phyloP scores from a whole-genome alignment of 2,888 invertebrate species.

The Perithous albicinctus region DNA sequence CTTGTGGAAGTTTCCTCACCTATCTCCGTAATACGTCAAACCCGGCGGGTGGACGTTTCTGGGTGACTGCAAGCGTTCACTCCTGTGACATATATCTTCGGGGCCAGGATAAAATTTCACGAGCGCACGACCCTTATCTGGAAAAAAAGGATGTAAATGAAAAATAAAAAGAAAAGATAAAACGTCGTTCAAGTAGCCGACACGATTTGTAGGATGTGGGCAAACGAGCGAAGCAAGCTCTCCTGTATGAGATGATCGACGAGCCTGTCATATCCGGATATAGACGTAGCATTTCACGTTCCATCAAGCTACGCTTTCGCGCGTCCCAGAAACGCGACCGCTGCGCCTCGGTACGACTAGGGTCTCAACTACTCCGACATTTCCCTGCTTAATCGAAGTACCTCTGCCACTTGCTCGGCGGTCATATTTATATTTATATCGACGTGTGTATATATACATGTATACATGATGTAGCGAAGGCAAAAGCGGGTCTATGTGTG shows the following conservation, averaged over 20 bases:
- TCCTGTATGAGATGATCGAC: conserved; percentile 55
- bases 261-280: conserved; percentile 56
- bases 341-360: neutral
- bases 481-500: conserved; percentile 23
- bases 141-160: conserved; percentile 23
- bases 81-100: conserved; percentile 1
- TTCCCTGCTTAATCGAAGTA: conserved; percentile 53
- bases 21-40: conserved; percentile 45
- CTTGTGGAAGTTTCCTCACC: neutral
- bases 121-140: neutral
- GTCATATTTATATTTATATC: conserved; percentile 25
- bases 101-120: neutral
- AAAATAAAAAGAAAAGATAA: conserved; percentile 17
- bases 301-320: conserved; percentile 48
- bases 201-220: conserved; percentile 18
- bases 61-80: neutral
- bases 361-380: conserved; percentile 27
- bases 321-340: conserved; percentile 27
- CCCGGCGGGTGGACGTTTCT: conserved; percentile 7
- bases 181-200: conserved; percentile 21
- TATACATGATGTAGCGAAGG: neutral
- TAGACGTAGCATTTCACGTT: conserved; percentile 50
- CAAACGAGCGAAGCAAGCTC: neutral
- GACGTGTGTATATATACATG: conserved; percentile 1
- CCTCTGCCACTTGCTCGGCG: conserved; percentile 25